Base-by-base conservation (phyloP, 2,888 invertebrate genomes). In the Philopedon plagiatum region DNA sequence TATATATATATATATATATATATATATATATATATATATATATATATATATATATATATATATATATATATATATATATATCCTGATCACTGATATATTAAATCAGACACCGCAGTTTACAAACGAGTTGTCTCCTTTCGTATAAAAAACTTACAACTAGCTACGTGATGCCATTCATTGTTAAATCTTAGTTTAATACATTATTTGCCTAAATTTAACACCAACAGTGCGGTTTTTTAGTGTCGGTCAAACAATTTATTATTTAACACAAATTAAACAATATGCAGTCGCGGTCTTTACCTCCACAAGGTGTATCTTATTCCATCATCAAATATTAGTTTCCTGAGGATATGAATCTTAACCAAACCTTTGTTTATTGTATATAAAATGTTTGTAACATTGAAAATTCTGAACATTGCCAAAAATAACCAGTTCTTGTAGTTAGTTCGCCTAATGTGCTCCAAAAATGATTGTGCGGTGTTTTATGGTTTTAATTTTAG, bases 271-370 rank as follows among this genome's bases (percentile, higher is more conserved):
- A 37, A 51, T 63, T 63, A 51, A 34, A 63, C 61, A 61, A 56
- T 34, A 76, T 74, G 75, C 65, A 69, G 78, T 79, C 76, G 78
- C 74, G 79, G 64, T 79, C 69, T 77, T 76, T 77, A 69, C 62
- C 70, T 74, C 72, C 39, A 64, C 66, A 68, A 71, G 62, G 61
- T 63, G 54, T 71, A 70, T 75, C 67, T 73, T 74, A 67, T 54
- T 67, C 68, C 13, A 58, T 61, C 70, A 77, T 78, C 77, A 78
- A 79, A 77, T 75, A 75, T 75, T 68, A 69, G 70, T 68, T 76
- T 79, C 79, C 78, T 78, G 58, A 75, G 77, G 77, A 77, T 76
- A 72, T 67, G 56, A 56, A 44, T 67, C 29, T 60, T 62, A n/a
- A 41, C 56, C 68, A 23, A 61, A 61, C 60, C 68, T 68, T 68